Evolutionary conservation across 2,797 vertebrate genomes (phyloP).

Genomic region (Hozukius guyotensis): DNA sequence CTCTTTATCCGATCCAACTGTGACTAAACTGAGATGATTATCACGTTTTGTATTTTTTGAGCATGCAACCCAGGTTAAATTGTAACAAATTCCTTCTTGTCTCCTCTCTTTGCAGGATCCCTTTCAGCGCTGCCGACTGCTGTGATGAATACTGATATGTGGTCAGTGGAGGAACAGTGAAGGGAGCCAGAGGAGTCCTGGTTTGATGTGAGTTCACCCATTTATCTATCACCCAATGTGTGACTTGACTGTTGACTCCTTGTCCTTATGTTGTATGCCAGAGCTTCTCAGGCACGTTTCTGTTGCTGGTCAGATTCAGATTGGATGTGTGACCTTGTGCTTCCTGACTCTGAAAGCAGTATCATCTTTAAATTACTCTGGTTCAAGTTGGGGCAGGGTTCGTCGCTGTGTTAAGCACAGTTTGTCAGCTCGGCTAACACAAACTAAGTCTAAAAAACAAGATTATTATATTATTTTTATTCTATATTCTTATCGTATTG

Average conservation of each 20-base stretch:
- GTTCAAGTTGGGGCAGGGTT: background rate
- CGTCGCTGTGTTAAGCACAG: rapidly evolving
- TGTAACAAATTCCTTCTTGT: background rate
- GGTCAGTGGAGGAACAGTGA: background rate
- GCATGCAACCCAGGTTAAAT: background rate
- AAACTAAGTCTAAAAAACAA: no score
- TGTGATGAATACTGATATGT: constrained; percentile 29
- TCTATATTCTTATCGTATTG: no score
- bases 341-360: background rate
- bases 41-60: background rate
- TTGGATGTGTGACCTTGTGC: background rate
- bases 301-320: background rate
- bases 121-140: background rate
- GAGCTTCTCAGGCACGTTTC: background rate
- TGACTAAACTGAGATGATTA: constrained; percentile 3
- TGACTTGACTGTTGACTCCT: background rate
- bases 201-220: constrained; percentile 35
- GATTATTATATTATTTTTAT: no score
- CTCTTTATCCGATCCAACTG: background rate
- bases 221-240: background rate
- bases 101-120: constrained; percentile 7
- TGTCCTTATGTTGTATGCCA: background rate
- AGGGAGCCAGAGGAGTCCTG: constrained; percentile 15
- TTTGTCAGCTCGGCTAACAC: background rate
- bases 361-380: background rate